Evolutionary conservation across 2,888 invertebrate genomes (phyloP).

Genomic region (Troides aeacus): DNA sequence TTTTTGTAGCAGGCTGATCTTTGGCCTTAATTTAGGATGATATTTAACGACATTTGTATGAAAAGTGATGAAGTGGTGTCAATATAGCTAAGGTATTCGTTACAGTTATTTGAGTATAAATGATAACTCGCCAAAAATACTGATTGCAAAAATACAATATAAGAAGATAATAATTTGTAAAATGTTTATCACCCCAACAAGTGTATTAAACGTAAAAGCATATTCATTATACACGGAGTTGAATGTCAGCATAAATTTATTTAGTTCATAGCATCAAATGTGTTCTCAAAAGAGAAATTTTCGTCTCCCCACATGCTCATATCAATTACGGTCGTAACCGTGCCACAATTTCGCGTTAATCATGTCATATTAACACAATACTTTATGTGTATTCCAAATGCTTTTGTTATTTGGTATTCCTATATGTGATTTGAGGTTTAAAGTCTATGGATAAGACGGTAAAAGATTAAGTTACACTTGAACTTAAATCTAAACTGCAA

Average conservation of each 20-base stretch:
- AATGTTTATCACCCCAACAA: neutral
- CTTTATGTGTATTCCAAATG: slow-evolving; percentile 50
- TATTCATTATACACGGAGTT: neutral
- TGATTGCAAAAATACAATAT: neutral
- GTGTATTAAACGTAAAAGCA: neutral
- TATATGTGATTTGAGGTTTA: slow-evolving; percentile 14
- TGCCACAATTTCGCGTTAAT: slow-evolving; percentile 49
- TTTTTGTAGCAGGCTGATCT: too few relatives aligned
- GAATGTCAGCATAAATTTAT: slow-evolving; percentile 1
- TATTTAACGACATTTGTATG: too few relatives aligned
- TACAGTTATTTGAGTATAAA: neutral
- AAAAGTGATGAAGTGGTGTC: too few relatives aligned
- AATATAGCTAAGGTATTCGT: too few relatives aligned
- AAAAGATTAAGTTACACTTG: neutral
- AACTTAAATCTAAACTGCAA: too few relatives aligned
- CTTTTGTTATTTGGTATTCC: slow-evolving; percentile 32
- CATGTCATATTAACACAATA: slow-evolving; percentile 49
- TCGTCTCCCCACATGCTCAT: slow-evolving; percentile 36
- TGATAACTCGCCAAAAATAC: too few relatives aligned
- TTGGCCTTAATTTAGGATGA: too few relatives aligned
- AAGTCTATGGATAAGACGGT: slow-evolving; percentile 29
- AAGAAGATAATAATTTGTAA: neutral
- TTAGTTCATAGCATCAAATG: slow-evolving; percentile 7
- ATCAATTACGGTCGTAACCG: slow-evolving; percentile 42
- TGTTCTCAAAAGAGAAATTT: slow-evolving; percentile 37